Evolutionary conservation across 2,113 vertebrate genomes (phyloP), one percentile per base, ranked within the genome.

Genomic region (Chionis minor): DNA sequence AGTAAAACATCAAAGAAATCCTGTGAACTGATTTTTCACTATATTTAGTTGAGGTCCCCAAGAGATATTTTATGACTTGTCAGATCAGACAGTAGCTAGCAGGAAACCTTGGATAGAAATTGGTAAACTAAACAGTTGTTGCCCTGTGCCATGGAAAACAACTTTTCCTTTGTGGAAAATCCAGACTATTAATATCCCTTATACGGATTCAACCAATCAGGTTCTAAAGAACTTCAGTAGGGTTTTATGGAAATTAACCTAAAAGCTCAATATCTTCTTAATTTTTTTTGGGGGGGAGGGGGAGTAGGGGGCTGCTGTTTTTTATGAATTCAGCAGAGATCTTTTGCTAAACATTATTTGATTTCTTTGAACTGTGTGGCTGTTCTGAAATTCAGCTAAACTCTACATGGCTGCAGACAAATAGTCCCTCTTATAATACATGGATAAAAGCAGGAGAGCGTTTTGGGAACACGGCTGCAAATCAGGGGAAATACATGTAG

Each of bases 1-100:
- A 62, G 66, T 45, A 91, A 95, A 89, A 85, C 58, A 92, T 94
- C 69, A 97, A 91, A 96, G 86, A 92, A 85, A 89, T 27, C 3
- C 28, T 75, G 30, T 42, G 77, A 92, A 91, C 14, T n/a, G 14
- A 75, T 84, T 92, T 86, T 94, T 89, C 45, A 17, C 52, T 86
- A n/a, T 44, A 20, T 80, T 71, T 52, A 69, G 40, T 32, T 45
- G 33, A 79, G 30, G 6, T 65, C 8, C 21, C 8, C 56, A 82
- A 83, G 51, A 86, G 77, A 54, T 3, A 2, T 67, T 42, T 88
- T 44, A 44, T 35, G 19, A 72, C 33, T 87, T 52, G 42, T 72
- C 49, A 40, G 10, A 62, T 54, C 49, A 86, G 35, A 38, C 9
- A 52, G 67, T 78, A 75, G 24, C 21, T 75, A 65, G 61, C 8